Evolutionary conservation across 2,888 invertebrate species (phyloP).

Genomic region (Omphaloscelis lunosa): DNA sequence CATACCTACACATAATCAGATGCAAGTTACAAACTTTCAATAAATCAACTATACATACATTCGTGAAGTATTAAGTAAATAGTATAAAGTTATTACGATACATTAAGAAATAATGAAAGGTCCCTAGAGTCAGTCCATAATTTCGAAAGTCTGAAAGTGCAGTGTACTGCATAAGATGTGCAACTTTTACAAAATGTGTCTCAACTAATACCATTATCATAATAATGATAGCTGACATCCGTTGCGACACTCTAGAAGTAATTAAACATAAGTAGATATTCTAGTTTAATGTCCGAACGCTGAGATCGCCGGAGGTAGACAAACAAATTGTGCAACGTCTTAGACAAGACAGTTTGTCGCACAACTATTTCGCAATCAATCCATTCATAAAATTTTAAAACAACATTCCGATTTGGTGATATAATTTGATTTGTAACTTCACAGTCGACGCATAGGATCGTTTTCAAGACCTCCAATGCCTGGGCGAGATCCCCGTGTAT

Average conservation of each 20-base stretch:
- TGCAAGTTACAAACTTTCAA: slow-evolving; percentile 7
- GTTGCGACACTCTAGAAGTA: slow-evolving; percentile 2
- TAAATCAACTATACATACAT: slow-evolving; percentile 4
- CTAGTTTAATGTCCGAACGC: not conserved
- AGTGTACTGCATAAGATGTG: slow-evolving; percentile 6
- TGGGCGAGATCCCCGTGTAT: slow-evolving; percentile 70
- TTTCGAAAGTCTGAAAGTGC: slow-evolving; percentile 31
- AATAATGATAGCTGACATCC: not conserved
- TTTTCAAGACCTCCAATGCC: slow-evolving; percentile 44
- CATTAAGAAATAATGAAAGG: slow-evolving; percentile 38
- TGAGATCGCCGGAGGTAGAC: not conserved
- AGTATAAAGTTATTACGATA: slow-evolving; percentile 17
- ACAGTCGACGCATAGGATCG: not conserved
- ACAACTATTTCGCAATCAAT: slow-evolving; percentile 12
- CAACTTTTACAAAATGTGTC: slow-evolving; percentile 13
- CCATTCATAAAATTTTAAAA: not conserved
- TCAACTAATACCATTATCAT: slow-evolving; percentile 1
- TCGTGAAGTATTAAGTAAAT: slow-evolving; percentile 17
- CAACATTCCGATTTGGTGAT: slow-evolving; percentile 2
- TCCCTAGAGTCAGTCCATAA: slow-evolving; percentile 58
- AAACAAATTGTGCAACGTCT: not conserved
- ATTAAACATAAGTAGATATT: not conserved
- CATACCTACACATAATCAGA: not conserved
- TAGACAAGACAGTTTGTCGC: not conserved
- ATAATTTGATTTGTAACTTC: slow-evolving; percentile 1